Conservation (phyloP, 2,113 vertebrate genomes). For the Gasterosteus nipponicus region DNA sequence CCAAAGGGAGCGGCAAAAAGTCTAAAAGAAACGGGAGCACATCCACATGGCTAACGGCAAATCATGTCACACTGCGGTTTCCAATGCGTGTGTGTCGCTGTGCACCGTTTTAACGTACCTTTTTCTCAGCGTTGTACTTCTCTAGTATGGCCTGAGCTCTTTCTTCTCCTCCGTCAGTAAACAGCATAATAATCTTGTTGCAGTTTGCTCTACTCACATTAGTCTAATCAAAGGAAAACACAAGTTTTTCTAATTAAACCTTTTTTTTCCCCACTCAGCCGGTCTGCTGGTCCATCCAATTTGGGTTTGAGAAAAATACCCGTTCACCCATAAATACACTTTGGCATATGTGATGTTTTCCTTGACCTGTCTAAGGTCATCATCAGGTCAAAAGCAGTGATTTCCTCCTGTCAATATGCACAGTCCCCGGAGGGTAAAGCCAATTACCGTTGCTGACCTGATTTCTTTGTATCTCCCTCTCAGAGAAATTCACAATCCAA, state of each 20-base stretch:
- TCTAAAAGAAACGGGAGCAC: constrained; percentile 31
- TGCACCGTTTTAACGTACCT: constrained; percentile 73
- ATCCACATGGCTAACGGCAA: constrained; percentile 28
- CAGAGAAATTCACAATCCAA: background rate
- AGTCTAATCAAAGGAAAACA: constrained; percentile 77
- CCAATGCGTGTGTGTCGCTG: background rate
- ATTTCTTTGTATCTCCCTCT: background rate
- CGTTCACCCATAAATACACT: background rate
- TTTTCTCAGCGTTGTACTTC: constrained; percentile 93
- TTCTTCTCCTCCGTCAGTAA: constrained; percentile 98
- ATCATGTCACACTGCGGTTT: constrained; percentile 5
- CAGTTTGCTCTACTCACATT: constrained; percentile 96
- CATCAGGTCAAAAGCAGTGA: background rate
- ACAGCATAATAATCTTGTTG: constrained; percentile 99
- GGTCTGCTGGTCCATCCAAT: background rate
- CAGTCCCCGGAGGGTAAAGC: background rate
- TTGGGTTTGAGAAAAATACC: background rate
- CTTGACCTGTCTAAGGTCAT: background rate
- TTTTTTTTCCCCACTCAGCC: background rate
- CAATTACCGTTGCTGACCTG: background rate
- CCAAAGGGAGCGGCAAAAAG: constrained; percentile 54
- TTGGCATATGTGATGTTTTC: background rate
- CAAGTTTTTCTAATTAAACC: background rate
- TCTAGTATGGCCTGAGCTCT: constrained; percentile 92
- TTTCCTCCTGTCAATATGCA: background rate